phyloP scores from a whole-genome alignment of 2,888 invertebrate species.

The Lamellibrachia columna region DNA sequence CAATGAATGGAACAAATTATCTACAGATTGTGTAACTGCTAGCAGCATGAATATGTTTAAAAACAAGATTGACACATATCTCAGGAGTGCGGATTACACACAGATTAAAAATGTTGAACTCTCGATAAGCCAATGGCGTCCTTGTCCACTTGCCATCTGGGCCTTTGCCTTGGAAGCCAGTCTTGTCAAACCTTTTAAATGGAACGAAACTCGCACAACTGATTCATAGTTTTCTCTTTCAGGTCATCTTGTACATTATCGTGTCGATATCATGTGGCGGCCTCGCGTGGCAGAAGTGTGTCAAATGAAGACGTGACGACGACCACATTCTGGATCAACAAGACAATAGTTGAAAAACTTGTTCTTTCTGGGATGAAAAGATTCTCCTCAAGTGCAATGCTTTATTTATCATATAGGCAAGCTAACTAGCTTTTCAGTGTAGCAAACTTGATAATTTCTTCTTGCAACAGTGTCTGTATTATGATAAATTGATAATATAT shows the following conservation, averaged over 20 bases:
- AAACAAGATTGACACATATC: too few relatives aligned
- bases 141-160: too few relatives aligned
- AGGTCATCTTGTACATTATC: conserved; percentile 82
- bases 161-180: neutral
- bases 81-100: too few relatives aligned
- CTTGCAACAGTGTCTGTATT: neutral
- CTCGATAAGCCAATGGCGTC: too few relatives aligned
- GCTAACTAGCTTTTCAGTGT: neutral
- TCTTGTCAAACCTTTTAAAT: neutral
- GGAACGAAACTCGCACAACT: conserved; percentile 23
- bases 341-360: neutral
- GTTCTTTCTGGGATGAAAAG: neutral
- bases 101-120: too few relatives aligned
- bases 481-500: neutral
- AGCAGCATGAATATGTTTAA: too few relatives aligned
- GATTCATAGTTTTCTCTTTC: conserved; percentile 44
- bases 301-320: conserved; percentile 24
- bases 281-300: conserved; percentile 56
- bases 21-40: too few relatives aligned
- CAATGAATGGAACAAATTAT: too few relatives aligned
- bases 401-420: neutral
- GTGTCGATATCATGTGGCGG: conserved; percentile 86
- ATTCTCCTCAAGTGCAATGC: neutral
- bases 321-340: neutral
- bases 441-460: neutral